These are phyloP conservation scores for Prenolepis imparis DNA, from an alignment of 2,888 invertebrate species.

Conservation along the genomic window DNA sequence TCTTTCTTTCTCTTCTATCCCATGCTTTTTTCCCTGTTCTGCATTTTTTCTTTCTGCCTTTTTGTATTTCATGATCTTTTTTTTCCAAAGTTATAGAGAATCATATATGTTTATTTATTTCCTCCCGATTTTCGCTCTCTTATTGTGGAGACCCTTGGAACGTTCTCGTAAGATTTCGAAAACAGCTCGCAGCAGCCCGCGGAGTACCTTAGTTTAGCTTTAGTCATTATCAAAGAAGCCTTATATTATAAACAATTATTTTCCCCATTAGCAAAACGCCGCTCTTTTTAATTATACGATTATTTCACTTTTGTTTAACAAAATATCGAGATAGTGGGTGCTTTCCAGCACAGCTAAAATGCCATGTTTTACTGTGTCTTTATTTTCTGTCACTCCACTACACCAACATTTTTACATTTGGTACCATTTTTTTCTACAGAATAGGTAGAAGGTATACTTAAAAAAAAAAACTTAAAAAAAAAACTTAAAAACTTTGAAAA, in stretches of 20 bases:
- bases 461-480: too few species aligned
- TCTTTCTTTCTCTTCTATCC: not conserved
- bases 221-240: slow-evolving; percentile 83
- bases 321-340: not conserved
- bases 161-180: slow-evolving; percentile 36
- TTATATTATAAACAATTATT: slow-evolving; percentile 81
- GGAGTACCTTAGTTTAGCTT: slow-evolving; percentile 78
- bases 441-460: too few species aligned
- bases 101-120: slow-evolving; percentile 49
- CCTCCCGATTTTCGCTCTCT: slow-evolving; percentile 42
- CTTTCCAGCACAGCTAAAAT: too few species aligned
- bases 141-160: slow-evolving; percentile 66
- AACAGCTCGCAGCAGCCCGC: slow-evolving; percentile 68
- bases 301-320: not conserved
- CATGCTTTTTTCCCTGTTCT: not conserved
- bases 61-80: slow-evolving; percentile 29
- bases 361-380: too few species aligned
- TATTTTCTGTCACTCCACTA: too few species aligned
- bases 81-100: slow-evolving; percentile 64
- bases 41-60: not conserved
- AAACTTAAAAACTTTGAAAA: too few species aligned
- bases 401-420: too few species aligned
- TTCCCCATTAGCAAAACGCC: not conserved
- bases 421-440: too few species aligned
- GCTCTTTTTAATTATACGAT: not conserved